These are phyloP conservation scores for Drosophila bipectinata DNA, from an alignment of 1,140 invertebrate species.

Conservation along the genomic window DNA sequence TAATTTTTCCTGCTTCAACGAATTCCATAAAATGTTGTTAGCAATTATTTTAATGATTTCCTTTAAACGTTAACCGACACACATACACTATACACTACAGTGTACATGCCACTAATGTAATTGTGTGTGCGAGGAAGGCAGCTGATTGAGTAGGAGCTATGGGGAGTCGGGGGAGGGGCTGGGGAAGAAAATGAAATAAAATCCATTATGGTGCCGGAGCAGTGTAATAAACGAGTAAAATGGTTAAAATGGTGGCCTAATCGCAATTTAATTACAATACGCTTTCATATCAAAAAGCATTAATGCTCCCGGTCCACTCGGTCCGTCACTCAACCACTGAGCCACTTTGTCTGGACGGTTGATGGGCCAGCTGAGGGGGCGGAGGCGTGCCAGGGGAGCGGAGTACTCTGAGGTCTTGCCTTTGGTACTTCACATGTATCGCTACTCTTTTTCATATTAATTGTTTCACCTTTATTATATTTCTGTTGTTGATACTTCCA, in stretches of 20 bases:
- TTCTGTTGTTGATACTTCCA: constrained; percentile 66
- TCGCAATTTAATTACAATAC: constrained; percentile 83
- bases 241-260: constrained; percentile 83
- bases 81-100: constrained; percentile 7
- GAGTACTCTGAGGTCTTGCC: constrained; percentile 34
- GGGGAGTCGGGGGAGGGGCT: neutral
- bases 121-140: constrained; percentile 51
- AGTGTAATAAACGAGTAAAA: constrained; percentile 79
- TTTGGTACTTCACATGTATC: constrained; percentile 64
- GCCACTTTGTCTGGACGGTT: constrained; percentile 21
- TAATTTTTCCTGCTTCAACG: constrained; percentile 71
- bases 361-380: neutral
- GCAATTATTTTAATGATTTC: constrained; percentile 83
- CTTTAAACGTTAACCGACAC: constrained; percentile 73
- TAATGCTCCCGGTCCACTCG: constrained; percentile 59
- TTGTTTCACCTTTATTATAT: constrained; percentile 82
- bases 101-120: constrained; percentile 62
- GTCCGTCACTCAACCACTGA: constrained; percentile 44
- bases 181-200: constrained; percentile 75
- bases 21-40: constrained; percentile 74
- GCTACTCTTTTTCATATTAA: constrained; percentile 74
- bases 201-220: constrained; percentile 79
- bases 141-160: constrained; percentile 1
- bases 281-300: constrained; percentile 82
- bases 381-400: constrained; percentile 52